These are phyloP conservation scores for Esperia sulphurella DNA, from an alignment of 2,888 invertebrate species.

Conservation along the genomic window DNA sequence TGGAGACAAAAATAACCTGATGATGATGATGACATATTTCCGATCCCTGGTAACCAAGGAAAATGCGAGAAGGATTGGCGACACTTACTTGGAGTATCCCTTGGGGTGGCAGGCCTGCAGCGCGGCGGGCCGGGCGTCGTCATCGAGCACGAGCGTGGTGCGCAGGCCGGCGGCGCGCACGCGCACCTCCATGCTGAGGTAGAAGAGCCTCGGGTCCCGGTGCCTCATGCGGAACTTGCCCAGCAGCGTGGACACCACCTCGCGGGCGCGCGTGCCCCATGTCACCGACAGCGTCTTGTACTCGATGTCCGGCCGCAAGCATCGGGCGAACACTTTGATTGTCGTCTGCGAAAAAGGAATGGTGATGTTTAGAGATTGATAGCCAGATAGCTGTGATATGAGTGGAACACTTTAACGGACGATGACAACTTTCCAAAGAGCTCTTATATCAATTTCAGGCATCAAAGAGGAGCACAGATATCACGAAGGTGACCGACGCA, in stretches of 20 bases:
- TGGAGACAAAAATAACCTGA: too few species aligned
- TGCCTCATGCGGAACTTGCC: constrained; percentile 95
- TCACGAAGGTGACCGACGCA: too few species aligned
- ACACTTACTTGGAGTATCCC: constrained; percentile 91
- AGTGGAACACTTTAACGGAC: too few species aligned
- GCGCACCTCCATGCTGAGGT: constrained; percentile 96
- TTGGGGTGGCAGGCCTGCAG: constrained; percentile 96
- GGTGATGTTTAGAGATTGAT: too few species aligned
- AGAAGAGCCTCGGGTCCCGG: constrained; percentile 94
- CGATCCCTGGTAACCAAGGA: too few species aligned
- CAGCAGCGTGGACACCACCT: constrained; percentile 90
- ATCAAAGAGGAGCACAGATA: too few species aligned
- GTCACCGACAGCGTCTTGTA: constrained; percentile 96
- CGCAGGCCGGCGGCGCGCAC: constrained; percentile 90
- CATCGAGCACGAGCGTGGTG: constrained; percentile 90
- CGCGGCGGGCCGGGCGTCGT: constrained; percentile 93
- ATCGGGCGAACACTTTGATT: constrained; percentile 93
- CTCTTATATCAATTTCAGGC: too few species aligned
- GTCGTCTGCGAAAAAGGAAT: constrained; percentile 88
- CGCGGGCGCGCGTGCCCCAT: constrained; percentile 92
- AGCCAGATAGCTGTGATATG: too few species aligned
- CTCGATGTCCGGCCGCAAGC: constrained; percentile 94
- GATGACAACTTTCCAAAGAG: too few species aligned
- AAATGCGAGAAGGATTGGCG: background rate
- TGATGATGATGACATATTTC: too few species aligned